phyloP scores from a whole-genome alignment of 2,113 vertebrate genomes.

The Copsychus sechellarum region DNA sequence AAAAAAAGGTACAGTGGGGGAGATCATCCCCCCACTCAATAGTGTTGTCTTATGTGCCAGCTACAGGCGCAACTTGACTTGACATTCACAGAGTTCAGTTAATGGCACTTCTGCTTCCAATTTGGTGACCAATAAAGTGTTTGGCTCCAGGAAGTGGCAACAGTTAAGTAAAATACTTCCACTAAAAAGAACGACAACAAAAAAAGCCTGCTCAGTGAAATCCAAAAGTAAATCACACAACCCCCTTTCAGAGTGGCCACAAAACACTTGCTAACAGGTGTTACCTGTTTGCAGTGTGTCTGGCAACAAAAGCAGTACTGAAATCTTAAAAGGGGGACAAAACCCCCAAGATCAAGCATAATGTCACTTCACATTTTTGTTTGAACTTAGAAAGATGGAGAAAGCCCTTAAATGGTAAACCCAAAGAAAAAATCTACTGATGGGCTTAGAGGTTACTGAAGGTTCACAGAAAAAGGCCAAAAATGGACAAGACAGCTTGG shows the following conservation, averaged over 20 bases:
- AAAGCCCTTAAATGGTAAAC: conserved; percentile 61
- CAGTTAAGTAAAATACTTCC: conserved; percentile 40
- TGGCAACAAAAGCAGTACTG: not conserved
- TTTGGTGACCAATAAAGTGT: conserved; percentile 59
- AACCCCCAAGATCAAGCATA: not conserved
- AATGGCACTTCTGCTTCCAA: conserved; percentile 76
- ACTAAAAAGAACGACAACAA: not conserved
- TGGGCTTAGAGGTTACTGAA: conserved; percentile 9
- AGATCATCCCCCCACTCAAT: not conserved
- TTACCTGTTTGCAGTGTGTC: not conserved
- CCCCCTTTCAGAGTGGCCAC: not conserved
- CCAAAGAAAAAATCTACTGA: conserved; percentile 2
- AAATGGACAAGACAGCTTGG: not conserved
- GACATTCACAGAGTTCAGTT: conserved; percentile 67
- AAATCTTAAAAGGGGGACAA: not conserved
- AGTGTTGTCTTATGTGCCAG: conserved; percentile 54
- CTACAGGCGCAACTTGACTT: conserved; percentile 47
- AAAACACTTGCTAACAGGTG: not conserved
- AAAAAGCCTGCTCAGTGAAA: not conserved
- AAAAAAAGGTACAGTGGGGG: not conserved
- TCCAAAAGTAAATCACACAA: not conserved
- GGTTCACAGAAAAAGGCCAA: not conserved
- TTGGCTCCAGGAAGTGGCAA: conserved; percentile 68
- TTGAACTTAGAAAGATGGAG: conserved; percentile 20
- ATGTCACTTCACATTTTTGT: conserved; percentile 54